Evolutionary conservation across 2,888 invertebrate species (phyloP).

Genomic region (Eupithecia subfuscata): DNA sequence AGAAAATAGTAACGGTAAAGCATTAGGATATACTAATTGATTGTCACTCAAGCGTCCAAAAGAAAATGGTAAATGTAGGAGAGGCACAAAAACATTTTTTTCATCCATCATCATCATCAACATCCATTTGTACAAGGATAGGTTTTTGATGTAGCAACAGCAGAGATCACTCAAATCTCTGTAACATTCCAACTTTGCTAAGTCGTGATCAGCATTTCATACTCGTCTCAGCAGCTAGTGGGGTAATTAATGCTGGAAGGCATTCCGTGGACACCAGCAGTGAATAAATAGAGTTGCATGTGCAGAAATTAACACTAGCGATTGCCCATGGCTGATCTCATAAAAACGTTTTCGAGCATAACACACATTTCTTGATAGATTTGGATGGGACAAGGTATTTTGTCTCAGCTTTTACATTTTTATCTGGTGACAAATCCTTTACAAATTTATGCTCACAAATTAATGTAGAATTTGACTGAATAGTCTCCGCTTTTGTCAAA

Average conservation of each 20-base stretch:
- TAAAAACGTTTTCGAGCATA: neutral
- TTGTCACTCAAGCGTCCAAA: too few relatives aligned
- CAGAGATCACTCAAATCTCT: neutral
- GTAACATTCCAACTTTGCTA: constrained; percentile 1
- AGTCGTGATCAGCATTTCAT: constrained; percentile 28
- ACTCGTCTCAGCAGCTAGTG: constrained; percentile 23
- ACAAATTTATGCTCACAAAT: too few relatives aligned
- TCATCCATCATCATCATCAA: too few relatives aligned
- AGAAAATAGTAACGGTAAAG: too few relatives aligned
- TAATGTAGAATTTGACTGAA: too few relatives aligned
- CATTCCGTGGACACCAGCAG: constrained; percentile 19
- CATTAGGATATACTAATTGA: too few relatives aligned
- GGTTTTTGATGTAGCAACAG: neutral
- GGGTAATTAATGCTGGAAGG: constrained; percentile 32
- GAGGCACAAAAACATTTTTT: neutral
- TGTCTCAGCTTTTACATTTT: neutral
- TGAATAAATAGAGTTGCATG: neutral
- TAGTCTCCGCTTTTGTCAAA: too few relatives aligned
- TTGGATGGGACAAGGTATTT: neutral
- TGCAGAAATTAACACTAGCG: neutral
- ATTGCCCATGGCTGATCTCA: neutral
- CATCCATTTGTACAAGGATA: too few relatives aligned
- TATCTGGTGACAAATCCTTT: too few relatives aligned
- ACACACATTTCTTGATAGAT: neutral
- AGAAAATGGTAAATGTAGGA: neutral